These are phyloP conservation scores for Neocrepidodera transversa DNA, from an alignment of 2,888 invertebrate species.

Conservation along the genomic window DNA sequence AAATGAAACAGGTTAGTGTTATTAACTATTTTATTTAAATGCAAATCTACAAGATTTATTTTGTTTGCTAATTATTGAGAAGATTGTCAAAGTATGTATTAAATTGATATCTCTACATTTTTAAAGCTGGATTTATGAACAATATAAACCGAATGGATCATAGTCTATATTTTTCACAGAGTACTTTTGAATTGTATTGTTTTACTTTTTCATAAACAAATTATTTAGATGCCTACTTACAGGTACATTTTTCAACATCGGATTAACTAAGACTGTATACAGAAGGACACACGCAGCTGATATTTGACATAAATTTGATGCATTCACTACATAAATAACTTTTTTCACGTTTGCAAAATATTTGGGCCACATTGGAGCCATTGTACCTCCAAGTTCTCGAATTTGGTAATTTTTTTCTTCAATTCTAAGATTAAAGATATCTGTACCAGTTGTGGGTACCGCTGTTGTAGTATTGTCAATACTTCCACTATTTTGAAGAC, in stretches of 20 bases:
- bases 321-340: slow-evolving; percentile 82
- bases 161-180: too few species aligned
- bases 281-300: slow-evolving; percentile 83
- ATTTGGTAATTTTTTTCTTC: slow-evolving; percentile 56
- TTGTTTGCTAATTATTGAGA: too few species aligned
- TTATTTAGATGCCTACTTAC: too few species aligned
- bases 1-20: too few species aligned
- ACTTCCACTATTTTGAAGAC: slow-evolving; percentile 71
- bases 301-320: slow-evolving; percentile 85
- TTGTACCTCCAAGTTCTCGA: slow-evolving; percentile 75
- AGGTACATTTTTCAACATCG: slow-evolving; percentile 70
- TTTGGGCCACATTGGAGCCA: slow-evolving; percentile 83
- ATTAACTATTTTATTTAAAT: too few species aligned
- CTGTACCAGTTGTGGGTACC: slow-evolving; percentile 81
- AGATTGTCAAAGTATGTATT: too few species aligned
- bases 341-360: slow-evolving; percentile 73
- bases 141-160: too few species aligned
- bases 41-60: too few species aligned
- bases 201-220: too few species aligned
- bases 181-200: too few species aligned
- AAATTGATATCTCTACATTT: too few species aligned
- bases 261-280: slow-evolving; percentile 79
- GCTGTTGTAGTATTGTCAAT: slow-evolving; percentile 81
- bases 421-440: slow-evolving; percentile 71
- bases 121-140: too few species aligned